Evolutionary conservation across 2,113 vertebrate genomes (phyloP).

Genomic region (Varanus salvator): DNA sequence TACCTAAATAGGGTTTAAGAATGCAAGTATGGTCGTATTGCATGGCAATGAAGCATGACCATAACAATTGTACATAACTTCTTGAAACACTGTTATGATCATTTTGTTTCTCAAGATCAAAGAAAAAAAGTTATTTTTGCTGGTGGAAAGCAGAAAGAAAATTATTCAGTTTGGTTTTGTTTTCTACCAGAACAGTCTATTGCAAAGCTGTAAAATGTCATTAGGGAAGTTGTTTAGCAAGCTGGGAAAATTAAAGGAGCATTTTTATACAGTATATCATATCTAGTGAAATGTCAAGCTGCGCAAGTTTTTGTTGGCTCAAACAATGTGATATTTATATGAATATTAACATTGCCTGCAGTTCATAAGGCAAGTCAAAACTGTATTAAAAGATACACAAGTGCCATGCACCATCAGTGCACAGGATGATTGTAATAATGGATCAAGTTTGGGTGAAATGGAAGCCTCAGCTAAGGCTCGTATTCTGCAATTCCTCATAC

Average conservation of each 20-base stretch:
- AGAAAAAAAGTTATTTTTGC: background rate
- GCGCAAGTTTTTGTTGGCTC: constrained; percentile 25
- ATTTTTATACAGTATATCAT: background rate
- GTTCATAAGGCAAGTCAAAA: rapidly evolving
- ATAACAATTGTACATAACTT: background rate
- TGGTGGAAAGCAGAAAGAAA: background rate
- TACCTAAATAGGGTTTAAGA: background rate
- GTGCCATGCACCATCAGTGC: background rate
- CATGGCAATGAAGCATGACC: background rate
- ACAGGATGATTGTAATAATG: background rate
- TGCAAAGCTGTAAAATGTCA: background rate
- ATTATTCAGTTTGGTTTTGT: background rate
- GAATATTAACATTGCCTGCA: background rate
- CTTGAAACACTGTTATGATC: background rate
- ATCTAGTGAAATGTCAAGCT: constrained; percentile 26
- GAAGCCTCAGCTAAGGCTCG: background rate
- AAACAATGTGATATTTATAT: constrained; percentile 1
- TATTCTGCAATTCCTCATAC: background rate
- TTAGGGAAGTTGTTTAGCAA: background rate
- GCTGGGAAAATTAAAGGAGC: constrained; percentile 5
- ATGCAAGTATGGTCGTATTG: background rate
- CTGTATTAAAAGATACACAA: background rate
- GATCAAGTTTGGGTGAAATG: background rate
- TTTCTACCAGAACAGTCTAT: background rate
- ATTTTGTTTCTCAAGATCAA: background rate